phyloP scores from a whole-genome alignment of 2,888 invertebrate genomes.

The Ophioninae sp. region DNA sequence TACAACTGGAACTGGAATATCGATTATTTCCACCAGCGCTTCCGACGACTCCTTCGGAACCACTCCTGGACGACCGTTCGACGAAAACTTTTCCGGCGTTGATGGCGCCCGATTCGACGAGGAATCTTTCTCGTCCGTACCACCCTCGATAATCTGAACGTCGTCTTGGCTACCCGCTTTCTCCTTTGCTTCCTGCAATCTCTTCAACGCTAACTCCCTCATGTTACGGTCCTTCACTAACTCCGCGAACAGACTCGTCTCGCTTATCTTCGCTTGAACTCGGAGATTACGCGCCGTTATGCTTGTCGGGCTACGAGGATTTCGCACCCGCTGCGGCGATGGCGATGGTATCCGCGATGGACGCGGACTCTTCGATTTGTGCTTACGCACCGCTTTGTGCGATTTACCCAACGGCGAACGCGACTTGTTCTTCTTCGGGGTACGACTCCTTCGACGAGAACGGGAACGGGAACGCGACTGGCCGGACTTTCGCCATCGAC shows the following conservation, averaged over 20 bases:
- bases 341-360: slow-evolving; percentile 79
- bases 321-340: slow-evolving; percentile 74
- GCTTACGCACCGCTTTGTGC: slow-evolving; percentile 80
- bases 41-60: slow-evolving; percentile 43
- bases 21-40: slow-evolving; percentile 83
- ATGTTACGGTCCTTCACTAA: slow-evolving; percentile 93
- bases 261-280: slow-evolving; percentile 89
- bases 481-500: slow-evolving; percentile 81
- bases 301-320: slow-evolving; percentile 75
- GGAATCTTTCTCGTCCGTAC: slow-evolving; percentile 76
- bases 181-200: slow-evolving; percentile 87
- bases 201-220: slow-evolving; percentile 88
- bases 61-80: slow-evolving; percentile 53
- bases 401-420: slow-evolving; percentile 80
- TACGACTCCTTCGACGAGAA: slow-evolving; percentile 80
- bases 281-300: slow-evolving; percentile 76
- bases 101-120: slow-evolving; percentile 60
- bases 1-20: slow-evolving; percentile 87
- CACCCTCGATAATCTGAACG: slow-evolving; percentile 78
- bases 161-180: slow-evolving; percentile 81
- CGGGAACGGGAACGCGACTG: slow-evolving; percentile 82
- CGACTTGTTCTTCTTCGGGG: slow-evolving; percentile 79
- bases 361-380: slow-evolving; percentile 82
- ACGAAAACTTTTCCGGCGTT: slow-evolving; percentile 64
- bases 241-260: slow-evolving; percentile 94